A percentile compares a stretch with the other conserved stretches of the same genome.
These are phyloP conservation scores for Neoaliturus tenellus DNA, from an alignment of 2,888 invertebrate species.

Conservation along the genomic window DNA sequence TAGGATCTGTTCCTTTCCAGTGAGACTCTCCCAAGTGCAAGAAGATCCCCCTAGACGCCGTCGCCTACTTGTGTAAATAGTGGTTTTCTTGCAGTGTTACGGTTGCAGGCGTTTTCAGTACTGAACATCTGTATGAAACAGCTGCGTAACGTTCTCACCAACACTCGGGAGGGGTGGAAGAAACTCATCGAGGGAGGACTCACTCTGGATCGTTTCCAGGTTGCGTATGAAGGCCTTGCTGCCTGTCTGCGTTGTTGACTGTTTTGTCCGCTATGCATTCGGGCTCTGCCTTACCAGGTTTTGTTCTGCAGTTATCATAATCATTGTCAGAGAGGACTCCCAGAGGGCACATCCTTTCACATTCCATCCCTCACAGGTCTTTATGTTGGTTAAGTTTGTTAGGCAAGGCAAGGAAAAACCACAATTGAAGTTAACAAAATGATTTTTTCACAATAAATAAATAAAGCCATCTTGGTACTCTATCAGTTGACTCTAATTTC, in stretches of 20 bases:
- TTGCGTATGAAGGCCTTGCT: slow-evolving; percentile 30
- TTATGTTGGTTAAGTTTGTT: too few species aligned
- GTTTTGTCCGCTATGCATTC: slow-evolving; percentile 24
- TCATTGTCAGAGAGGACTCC: neutral
- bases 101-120: slow-evolving; percentile 58
- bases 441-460: too few species aligned
- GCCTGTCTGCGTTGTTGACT: neutral
- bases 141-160: slow-evolving; percentile 51
- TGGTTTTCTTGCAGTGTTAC: slow-evolving; percentile 47
- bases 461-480: too few species aligned
- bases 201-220: slow-evolving; percentile 53
- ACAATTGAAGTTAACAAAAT: too few species aligned
- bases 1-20: neutral
- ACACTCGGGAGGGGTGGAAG: slow-evolving; percentile 54
- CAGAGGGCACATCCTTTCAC: neutral
- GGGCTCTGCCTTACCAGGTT: slow-evolving; percentile 2
- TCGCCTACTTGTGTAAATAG: neutral
- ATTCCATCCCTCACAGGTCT: neutral
- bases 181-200: slow-evolving; percentile 51
- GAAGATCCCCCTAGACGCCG: neutral
- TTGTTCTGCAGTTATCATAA: neutral
- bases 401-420: too few species aligned
- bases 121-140: slow-evolving; percentile 56
- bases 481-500: too few species aligned
- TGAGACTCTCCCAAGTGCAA: neutral